These are phyloP conservation scores for Lasioglossum lativentre DNA, from an alignment of 2,888 invertebrate genomes.

Conservation along the genomic window DNA sequence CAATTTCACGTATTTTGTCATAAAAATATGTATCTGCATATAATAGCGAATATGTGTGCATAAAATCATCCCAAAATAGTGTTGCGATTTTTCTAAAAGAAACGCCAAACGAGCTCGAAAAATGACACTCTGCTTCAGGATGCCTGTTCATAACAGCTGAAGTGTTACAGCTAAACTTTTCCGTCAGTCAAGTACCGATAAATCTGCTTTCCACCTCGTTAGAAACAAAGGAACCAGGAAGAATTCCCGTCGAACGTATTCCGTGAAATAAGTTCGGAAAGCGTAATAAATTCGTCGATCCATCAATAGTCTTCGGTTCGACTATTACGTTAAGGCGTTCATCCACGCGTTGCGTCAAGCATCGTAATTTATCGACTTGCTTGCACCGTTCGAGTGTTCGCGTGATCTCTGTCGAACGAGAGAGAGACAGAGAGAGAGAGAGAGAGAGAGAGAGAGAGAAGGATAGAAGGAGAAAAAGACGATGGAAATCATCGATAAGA, in stretches of 20 bases:
- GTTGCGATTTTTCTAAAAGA: not conserved
- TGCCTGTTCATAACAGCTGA: not conserved
- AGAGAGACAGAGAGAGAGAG: not conserved
- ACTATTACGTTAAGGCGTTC: slow-evolving; percentile 43
- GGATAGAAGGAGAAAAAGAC: slow-evolving; percentile 6
- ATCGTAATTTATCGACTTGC: slow-evolving; percentile 49
- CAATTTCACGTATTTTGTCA: not conserved
- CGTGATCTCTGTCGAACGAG: slow-evolving; percentile 35
- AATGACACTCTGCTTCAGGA: not conserved
- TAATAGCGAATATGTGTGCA: not conserved
- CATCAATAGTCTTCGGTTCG: slow-evolving; percentile 28
- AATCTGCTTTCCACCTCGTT: not conserved
- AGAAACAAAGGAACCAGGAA: not conserved
- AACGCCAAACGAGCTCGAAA: not conserved
- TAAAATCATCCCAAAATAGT: not conserved
- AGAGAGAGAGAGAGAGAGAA: not conserved
- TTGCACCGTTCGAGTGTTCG: slow-evolving; percentile 27
- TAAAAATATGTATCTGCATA: not conserved
- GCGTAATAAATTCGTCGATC: slow-evolving; percentile 40
- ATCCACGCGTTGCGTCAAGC: slow-evolving; percentile 38
- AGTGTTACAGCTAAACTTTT: not conserved
- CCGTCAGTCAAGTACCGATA: not conserved
- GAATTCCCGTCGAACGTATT: not conserved
- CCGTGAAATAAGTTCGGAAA: slow-evolving; percentile 1
- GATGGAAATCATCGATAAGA: slow-evolving; percentile 65